Base-by-base conservation (phyloP, 2,113 vertebrate species). In the Thomomys bottae region DNA sequence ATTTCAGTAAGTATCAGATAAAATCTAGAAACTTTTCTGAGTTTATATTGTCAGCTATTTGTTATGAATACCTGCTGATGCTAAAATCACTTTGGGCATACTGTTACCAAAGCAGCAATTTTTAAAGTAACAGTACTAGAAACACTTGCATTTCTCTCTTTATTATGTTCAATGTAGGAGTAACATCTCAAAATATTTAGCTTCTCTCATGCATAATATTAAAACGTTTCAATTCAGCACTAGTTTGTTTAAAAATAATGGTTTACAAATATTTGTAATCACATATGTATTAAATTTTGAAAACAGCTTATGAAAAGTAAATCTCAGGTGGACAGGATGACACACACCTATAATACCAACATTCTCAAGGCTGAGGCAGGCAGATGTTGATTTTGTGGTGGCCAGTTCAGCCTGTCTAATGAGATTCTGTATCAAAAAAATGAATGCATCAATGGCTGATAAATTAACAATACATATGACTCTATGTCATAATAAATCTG, bases 401-500 rank as follows among this genome's bases (percentile, higher is more conserved):
- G 20, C 59, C 20, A 61, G 59, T 23, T 6, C 8, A 26, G 59
- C 7, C 59, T 61, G 59, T 1, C 2, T 61, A 61, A 26, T 26
- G 24, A 61, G 6, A 61, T 26, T 5, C 21, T 26, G 21, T 61
- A 21, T 61, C 5, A 11, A 61, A 61, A 61, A 61, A 61, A 5
- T 54, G 49, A 61, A 5, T 54, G 49, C 18, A 54, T 54, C 49
- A 54, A 54, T 88, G 76, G 59, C 84, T 95, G 92, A 42, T 96
- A 80, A 89, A 91, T 68, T 91, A 92, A 83, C 87, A 93, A 94
- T 94, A 94, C 26, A 93, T 94, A 20, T 73, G 88, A 94, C 87
- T 96, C 94, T 92, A 90, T 85, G 54, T 93, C 91, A 15, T 96
- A 96, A 96, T 95, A 97, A 95, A 96, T 95, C 49, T 59, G 94